phyloP scores from a whole-genome alignment of 1,140 invertebrate genomes.

The Orius insidiosus region DNA sequence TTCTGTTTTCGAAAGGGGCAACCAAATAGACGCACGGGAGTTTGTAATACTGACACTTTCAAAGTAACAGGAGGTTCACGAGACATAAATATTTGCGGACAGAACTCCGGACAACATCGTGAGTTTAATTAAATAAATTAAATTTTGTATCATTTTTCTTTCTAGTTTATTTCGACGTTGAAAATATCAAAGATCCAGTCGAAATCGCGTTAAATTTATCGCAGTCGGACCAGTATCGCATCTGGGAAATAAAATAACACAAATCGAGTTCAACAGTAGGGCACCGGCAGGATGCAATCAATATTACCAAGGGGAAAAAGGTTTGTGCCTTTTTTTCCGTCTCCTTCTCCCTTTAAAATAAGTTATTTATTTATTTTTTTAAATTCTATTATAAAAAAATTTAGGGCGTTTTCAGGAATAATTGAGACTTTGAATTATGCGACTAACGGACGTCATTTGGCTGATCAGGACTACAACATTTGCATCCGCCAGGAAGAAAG shows the following conservation, averaged over 20 bases:
- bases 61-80: slow-evolving; percentile 35
- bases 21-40: slow-evolving; percentile 56
- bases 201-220: slow-evolving; percentile 36
- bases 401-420: slow-evolving; percentile 27
- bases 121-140: slow-evolving; percentile 24
- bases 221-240: slow-evolving; percentile 36
- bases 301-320: slow-evolving; percentile 40
- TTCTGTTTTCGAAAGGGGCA: slow-evolving; percentile 40
- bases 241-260: slow-evolving; percentile 56
- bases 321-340: slow-evolving; percentile 17
- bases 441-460: slow-evolving; percentile 59
- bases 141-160: slow-evolving; percentile 8
- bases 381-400: slow-evolving; percentile 2
- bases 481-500: slow-evolving; percentile 50
- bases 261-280: slow-evolving; percentile 50
- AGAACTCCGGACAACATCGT: slow-evolving; percentile 71
- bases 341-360: not conserved
- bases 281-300: slow-evolving; percentile 58
- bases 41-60: slow-evolving; percentile 56
- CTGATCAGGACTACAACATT: slow-evolving; percentile 57
- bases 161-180: slow-evolving; percentile 48
- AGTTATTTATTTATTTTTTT: not conserved
- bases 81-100: slow-evolving; percentile 51
- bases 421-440: slow-evolving; percentile 61
- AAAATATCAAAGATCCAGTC: slow-evolving; percentile 32